Conservation (phyloP, 2,888 invertebrate species). For the Nomada fabriciana region DNA sequence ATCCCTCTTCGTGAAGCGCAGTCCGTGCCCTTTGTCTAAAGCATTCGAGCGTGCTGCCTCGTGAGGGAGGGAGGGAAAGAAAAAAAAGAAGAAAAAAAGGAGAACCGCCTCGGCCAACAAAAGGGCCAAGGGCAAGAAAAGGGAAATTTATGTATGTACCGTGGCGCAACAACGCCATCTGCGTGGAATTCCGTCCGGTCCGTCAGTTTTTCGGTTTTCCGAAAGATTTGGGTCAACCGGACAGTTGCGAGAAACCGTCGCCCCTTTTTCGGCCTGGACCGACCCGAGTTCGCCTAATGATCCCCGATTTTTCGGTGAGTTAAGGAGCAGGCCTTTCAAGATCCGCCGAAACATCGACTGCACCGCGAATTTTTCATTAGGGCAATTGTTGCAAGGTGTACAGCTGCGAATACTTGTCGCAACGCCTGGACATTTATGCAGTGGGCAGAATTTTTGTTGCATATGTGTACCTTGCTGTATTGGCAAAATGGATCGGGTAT, state of each 20-base stretch:
- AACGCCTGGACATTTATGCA: too few relatives aligned
- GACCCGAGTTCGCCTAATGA: slow-evolving; percentile 75
- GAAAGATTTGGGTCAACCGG: slow-evolving; percentile 76
- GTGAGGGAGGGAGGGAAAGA: slow-evolving; percentile 24
- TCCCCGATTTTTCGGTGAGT: slow-evolving; percentile 78
- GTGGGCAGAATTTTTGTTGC: too few relatives aligned
- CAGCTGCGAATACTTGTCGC: too few relatives aligned
- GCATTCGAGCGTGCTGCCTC: slow-evolving; percentile 54
- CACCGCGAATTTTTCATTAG: slow-evolving; percentile 32
- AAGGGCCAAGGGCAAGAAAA: slow-evolving; percentile 66
- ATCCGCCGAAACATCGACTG: slow-evolving; percentile 41
- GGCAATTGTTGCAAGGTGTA: slow-evolving; percentile 10
- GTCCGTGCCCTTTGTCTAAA: slow-evolving; percentile 61
- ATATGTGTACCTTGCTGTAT: too few relatives aligned
- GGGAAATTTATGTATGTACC: slow-evolving; percentile 77
- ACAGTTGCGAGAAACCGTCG: slow-evolving; percentile 71
- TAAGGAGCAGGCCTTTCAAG: slow-evolving; percentile 61
- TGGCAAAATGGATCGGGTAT: too few relatives aligned
- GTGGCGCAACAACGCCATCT: slow-evolving; percentile 76
- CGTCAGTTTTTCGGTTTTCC: slow-evolving; percentile 71
- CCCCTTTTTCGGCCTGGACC: slow-evolving; percentile 60
- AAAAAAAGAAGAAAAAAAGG: slow-evolving; percentile 37
- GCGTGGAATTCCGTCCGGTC: slow-evolving; percentile 74
- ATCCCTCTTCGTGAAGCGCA: slow-evolving; percentile 22
- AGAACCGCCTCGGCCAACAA: slow-evolving; percentile 56